phyloP scores from a whole-genome alignment of 1,140 invertebrate species.

The Macrobrachium rosenbergii region DNA sequence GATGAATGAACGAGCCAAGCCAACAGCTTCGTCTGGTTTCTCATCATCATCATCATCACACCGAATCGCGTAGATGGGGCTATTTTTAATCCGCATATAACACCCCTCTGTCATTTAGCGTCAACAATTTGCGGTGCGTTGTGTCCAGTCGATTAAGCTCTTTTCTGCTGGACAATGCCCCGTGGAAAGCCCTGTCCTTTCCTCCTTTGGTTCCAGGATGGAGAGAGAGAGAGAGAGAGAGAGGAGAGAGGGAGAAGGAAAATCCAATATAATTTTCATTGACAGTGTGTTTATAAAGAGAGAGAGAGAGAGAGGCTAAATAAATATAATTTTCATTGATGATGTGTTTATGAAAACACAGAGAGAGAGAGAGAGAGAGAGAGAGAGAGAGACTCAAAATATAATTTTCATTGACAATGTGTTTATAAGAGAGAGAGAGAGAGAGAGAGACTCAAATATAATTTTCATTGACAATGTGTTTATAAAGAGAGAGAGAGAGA shows the following conservation, averaged over 20 bases:
- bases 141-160: too few species aligned
- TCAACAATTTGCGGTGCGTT: too few species aligned
- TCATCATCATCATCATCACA: too few species aligned
- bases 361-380: conserved; percentile 37
- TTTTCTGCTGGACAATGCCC: too few species aligned
- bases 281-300: not conserved
- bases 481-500: too few species aligned
- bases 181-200: not conserved
- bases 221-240: conserved; percentile 39
- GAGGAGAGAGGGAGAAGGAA: not conserved
- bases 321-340: not conserved
- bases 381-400: not conserved
- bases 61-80: too few species aligned
- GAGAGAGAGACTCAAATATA: not conserved
- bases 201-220: not conserved
- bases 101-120: too few species aligned
- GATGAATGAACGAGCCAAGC: too few species aligned
- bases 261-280: not conserved
- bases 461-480: not conserved
- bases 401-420: not conserved
- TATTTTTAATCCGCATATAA: too few species aligned
- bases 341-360: not conserved
- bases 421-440: conserved; percentile 24
- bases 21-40: too few species aligned
- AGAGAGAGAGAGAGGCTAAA: not conserved